Evolutionary conservation across 2,113 vertebrate species (phyloP).

Genomic region (Gavia stellata): DNA sequence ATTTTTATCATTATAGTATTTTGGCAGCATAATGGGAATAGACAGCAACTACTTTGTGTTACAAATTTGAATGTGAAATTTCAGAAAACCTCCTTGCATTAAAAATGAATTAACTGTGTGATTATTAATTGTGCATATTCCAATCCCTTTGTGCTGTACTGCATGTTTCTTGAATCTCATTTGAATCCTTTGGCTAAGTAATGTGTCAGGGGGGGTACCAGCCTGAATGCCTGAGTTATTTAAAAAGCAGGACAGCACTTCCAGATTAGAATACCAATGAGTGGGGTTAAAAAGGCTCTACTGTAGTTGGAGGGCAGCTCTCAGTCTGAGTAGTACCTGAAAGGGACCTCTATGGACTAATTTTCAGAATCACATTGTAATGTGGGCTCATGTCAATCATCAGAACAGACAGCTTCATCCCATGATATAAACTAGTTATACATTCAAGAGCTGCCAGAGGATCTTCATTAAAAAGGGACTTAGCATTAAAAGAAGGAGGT

Average conservation of each 20-base stretch:
- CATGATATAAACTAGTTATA: conserved; percentile 98
- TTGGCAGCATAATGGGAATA: conserved; percentile 66
- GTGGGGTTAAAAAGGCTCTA: conserved; percentile 99
- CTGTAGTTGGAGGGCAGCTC: conserved; percentile 96
- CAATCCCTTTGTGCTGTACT: conserved; percentile 96
- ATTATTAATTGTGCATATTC: conserved; percentile 99
- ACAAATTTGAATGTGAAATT: conserved; percentile 76
- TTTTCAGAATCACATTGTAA: conserved; percentile 99
- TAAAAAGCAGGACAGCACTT: conserved; percentile 95
- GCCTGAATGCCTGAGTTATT: conserved; percentile 97
- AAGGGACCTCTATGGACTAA: conserved; percentile 99
- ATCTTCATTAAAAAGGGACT: conserved; percentile 86
- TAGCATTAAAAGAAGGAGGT: conserved; percentile 77
- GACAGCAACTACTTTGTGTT: conserved; percentile 72
- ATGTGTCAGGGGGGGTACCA: conserved; percentile 94
- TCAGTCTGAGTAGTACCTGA: conserved; percentile 95
- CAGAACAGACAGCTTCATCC: conserved; percentile 99
- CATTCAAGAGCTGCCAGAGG: conserved; percentile 88
- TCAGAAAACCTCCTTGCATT: conserved; percentile 82
- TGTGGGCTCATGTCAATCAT: conserved; percentile 99
- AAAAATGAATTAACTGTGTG: conserved; percentile 99
- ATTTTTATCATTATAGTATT: conserved; percentile 54
- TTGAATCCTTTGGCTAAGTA: conserved; percentile 95
- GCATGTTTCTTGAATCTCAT: conserved; percentile 98
- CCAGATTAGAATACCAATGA: conserved; percentile 99